Conservation (phyloP, 2,797 vertebrate species). For the Capromys pilorides region DNA sequence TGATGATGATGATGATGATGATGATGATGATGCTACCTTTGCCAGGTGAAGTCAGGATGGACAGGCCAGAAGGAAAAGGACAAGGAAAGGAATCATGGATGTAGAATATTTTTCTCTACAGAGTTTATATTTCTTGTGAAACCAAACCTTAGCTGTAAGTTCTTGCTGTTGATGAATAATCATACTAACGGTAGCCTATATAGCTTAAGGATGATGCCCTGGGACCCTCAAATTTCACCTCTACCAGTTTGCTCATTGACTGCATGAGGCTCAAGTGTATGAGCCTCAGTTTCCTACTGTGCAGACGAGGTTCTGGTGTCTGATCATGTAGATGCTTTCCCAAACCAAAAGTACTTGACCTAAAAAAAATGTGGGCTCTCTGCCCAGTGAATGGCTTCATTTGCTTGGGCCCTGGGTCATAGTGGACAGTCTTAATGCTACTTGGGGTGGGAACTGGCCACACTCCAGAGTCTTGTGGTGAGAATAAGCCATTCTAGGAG, state of each 20-base stretch:
- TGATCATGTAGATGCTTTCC: not conserved
- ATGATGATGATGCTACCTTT: not conserved
- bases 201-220: fast-evolving
- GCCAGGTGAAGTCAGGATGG: too few relatives aligned
- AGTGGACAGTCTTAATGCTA: not conserved
- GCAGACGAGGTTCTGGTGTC: not conserved
- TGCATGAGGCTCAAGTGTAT: not conserved
- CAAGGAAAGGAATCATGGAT: not conserved
- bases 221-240: fast-evolving
- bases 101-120: not conserved
- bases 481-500: not conserved
- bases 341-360: not conserved
- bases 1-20: not conserved
- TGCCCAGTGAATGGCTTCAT: not conserved
- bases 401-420: not conserved
- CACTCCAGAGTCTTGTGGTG: fast-evolving
- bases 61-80: not conserved
- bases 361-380: too few relatives aligned
- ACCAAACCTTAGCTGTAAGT: not conserved
- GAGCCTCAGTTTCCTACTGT: not conserved
- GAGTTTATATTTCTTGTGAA: not conserved
- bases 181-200: not conserved
- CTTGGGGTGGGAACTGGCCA: not conserved
- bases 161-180: not conserved
- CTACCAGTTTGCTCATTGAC: too few relatives aligned